Evolutionary conservation across 2,888 invertebrate species (phyloP), one percentile per base, ranked within the genome.

Genomic region (Oligia strigilis): DNA sequence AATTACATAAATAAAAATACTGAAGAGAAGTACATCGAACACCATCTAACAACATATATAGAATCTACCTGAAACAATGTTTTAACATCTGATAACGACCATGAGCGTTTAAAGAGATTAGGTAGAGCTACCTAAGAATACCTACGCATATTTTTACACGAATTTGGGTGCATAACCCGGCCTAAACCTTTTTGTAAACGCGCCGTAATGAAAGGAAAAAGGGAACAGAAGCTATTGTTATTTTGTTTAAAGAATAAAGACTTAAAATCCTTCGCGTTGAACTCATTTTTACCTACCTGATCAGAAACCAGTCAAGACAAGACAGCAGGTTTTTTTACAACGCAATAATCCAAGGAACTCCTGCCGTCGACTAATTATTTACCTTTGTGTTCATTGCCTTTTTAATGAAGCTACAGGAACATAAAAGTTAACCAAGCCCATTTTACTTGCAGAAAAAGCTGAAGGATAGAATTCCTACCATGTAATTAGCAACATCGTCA

Each of bases 261-360:
- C 81, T 70, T 72, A 81, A 80, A 88, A 87, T 87, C 81, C 86
- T 84, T 84, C 79, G 83, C 87, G 86, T 90, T 89, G 85, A 86
- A 82, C 84, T 86, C 73, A 86, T 89, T 91, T 90, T 91, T 93
- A 93, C 93, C 93, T 93, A 93, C 93, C 93, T 93, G 93, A 87
- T 79, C 85, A 84, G 82, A 81, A 90, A 92, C 93, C 92, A 88
- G 92, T 91, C 87, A 80, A 90, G 90, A 93, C 93, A 91, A 87
- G 92, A 83, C 19, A 52, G 62, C 64, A 67, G 46, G 13, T 79
- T 89, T 70, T 82, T 79, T 77, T 71, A 70, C 58, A 79, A 43
- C 58, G 60, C 43, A 64, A 66, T 79, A 77, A 72, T 77, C 67
- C 71, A 72, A 74, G 76, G 73, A 79, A 71, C 66, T 77, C 66